These are phyloP conservation scores for Ophraella communa DNA, from an alignment of 2,888 invertebrate genomes.

Conservation along the genomic window DNA sequence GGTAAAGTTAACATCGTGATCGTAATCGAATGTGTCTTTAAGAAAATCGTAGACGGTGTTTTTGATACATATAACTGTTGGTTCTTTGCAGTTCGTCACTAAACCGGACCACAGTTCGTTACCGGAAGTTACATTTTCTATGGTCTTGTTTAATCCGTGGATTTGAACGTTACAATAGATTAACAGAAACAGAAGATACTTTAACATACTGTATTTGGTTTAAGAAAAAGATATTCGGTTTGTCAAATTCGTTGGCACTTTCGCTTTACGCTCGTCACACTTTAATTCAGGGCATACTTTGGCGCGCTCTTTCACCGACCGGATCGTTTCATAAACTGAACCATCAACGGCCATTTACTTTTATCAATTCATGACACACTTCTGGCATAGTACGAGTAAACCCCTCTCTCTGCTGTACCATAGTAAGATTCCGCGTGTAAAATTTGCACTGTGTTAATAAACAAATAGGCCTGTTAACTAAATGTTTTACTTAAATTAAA, in stretches of 20 bases:
- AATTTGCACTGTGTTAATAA: neutral
- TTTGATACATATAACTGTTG: slow-evolving; percentile 77
- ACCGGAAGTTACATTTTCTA: slow-evolving; percentile 57
- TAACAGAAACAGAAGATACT: slow-evolving; percentile 28
- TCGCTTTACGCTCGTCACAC: slow-evolving; percentile 36
- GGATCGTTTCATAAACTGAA: slow-evolving; percentile 53
- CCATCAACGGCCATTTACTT: slow-evolving; percentile 47
- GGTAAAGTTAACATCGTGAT: slow-evolving; percentile 55
- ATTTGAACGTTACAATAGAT: slow-evolving; percentile 34
- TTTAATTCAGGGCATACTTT: slow-evolving; percentile 54
- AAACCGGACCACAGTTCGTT: slow-evolving; percentile 78
- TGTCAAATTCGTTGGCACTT: slow-evolving; percentile 14
- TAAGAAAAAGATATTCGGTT: neutral
- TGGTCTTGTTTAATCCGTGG: slow-evolving; percentile 50
- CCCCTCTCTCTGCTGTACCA: slow-evolving; percentile 11
- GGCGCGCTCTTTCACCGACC: slow-evolving; percentile 51
- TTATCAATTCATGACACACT: slow-evolving; percentile 58
- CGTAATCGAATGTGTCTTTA: slow-evolving; percentile 68
- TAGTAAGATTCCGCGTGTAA: neutral
- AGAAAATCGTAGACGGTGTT: slow-evolving; percentile 78
- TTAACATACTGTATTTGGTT: slow-evolving; percentile 35
- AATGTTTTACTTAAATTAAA: neutral
- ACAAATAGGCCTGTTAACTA: neutral
- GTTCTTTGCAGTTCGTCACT: slow-evolving; percentile 72
- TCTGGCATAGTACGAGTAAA: slow-evolving; percentile 30